Conservation (phyloP, 2,888 invertebrate genomes). For the Tetragonula carbonaria region DNA sequence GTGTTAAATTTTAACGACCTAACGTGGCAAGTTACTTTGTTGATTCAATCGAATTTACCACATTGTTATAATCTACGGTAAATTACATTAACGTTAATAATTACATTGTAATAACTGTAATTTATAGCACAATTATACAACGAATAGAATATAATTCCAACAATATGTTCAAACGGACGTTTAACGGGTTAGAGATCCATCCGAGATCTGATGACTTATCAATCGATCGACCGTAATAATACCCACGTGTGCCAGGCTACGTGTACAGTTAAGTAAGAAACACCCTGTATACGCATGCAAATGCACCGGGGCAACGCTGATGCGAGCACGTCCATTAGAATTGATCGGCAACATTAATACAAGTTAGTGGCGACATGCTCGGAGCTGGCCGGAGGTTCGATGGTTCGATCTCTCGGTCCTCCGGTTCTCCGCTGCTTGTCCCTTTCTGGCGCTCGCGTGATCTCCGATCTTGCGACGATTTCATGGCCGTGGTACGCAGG, state of each 20-base stretch:
- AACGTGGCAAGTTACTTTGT: no score
- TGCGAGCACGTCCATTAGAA: conserved; percentile 82
- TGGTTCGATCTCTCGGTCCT: conserved; percentile 41
- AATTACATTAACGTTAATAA: no score
- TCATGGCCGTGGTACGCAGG: conserved; percentile 46
- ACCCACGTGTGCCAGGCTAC: background rate
- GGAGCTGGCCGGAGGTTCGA: conserved; percentile 65
- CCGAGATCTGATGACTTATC: conserved; percentile 7
- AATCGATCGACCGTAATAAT: conserved; percentile 1
- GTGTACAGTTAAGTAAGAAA: conserved; percentile 12
- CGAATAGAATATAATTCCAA: no score
- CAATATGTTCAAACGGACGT: no score
- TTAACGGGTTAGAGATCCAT: background rate
- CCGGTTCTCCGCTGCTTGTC: conserved; percentile 21
- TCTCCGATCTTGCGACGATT: conserved; percentile 64
- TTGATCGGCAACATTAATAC: conserved; percentile 83
- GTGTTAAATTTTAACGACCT: no score
- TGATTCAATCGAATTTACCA: no score
- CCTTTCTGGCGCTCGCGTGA: conserved; percentile 50
- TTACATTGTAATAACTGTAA: no score
- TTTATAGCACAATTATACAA: no score
- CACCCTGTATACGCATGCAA: conserved; percentile 70
- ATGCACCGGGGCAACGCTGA: conserved; percentile 77
- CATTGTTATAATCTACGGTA: no score
- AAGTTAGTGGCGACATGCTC: conserved; percentile 83